Evolutionary conservation across 2,113 vertebrate genomes (phyloP).

Genomic region (Falcunculus frontatus): DNA sequence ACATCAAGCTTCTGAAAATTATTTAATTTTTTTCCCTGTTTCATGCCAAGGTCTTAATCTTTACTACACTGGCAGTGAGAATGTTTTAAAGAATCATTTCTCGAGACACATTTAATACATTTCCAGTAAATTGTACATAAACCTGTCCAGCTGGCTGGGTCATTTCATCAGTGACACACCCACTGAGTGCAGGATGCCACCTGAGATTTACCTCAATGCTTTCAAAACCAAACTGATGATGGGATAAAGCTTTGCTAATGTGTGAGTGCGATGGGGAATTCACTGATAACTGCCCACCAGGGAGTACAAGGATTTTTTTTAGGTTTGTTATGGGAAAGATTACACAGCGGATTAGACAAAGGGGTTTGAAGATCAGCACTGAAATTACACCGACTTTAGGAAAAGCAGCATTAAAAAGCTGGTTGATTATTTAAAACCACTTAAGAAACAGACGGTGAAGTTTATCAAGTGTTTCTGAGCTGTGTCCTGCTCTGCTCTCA

Average conservation of each 20-base stretch:
- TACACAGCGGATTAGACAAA: constrained; percentile 60
- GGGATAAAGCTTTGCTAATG: constrained; percentile 83
- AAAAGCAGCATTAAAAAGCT: constrained; percentile 47
- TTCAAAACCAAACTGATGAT: constrained; percentile 62
- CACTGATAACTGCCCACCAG: constrained; percentile 77
- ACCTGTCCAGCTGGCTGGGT: constrained; percentile 70
- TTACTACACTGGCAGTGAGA: constrained; percentile 64
- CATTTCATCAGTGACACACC: constrained; percentile 73
- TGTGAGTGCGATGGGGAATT: constrained; percentile 73
- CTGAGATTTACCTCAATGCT: constrained; percentile 66
- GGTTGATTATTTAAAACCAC: constrained; percentile 64
- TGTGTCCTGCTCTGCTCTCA: neutral
- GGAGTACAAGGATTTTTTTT: constrained; percentile 62
- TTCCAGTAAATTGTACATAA: constrained; percentile 73
- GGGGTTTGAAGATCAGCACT: constrained; percentile 53
- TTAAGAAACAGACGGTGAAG: constrained; percentile 51
- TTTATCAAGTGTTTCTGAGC: constrained; percentile 63
- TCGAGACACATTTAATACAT: constrained; percentile 71
- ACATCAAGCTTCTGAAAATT: constrained; percentile 59
- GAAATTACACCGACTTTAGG: constrained; percentile 58
- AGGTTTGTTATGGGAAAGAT: constrained; percentile 78
- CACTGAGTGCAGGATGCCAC: constrained; percentile 60
- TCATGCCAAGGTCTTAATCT: constrained; percentile 70
- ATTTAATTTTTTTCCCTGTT: constrained; percentile 64
- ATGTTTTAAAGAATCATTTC: constrained; percentile 77